Conservation (phyloP, 2,113 vertebrate genomes). For the Micronisus gabar region DNA sequence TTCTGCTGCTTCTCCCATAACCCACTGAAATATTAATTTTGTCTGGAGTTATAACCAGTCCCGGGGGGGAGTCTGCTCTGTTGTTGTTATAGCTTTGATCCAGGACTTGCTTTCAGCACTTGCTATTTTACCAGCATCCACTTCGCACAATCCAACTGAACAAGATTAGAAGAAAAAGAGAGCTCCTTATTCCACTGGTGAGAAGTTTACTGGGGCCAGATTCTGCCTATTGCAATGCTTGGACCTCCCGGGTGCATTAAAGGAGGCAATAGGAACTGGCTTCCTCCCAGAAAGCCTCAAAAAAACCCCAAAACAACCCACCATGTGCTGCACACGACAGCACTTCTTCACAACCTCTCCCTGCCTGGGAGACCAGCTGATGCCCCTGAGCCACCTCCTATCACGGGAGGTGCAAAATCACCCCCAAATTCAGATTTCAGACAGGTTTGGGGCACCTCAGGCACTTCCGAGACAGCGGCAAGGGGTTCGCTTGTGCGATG, state of each 20-base stretch:
- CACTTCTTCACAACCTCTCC: not conserved
- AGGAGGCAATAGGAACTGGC: not conserved
- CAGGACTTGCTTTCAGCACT: not conserved
- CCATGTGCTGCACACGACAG: not conserved
- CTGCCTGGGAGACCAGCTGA: not conserved
- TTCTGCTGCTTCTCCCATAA: not conserved
- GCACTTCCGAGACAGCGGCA: not conserved
- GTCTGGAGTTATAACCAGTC: not conserved
- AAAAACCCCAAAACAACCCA: not conserved
- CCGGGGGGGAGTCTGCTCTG: rapidly evolving
- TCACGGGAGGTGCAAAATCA: rapidly evolving
- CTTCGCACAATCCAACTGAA: not conserved
- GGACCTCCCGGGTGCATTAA: not conserved
- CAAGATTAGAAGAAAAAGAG: not conserved
- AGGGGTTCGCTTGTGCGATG: rapidly evolving
- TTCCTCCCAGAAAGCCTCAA: not conserved
- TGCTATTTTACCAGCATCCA: not conserved
- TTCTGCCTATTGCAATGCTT: not conserved
- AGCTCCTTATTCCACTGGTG: not conserved
- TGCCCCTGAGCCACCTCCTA: not conserved
- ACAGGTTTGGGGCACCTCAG: not conserved
- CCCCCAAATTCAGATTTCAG: not conserved
- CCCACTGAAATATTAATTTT: not conserved
- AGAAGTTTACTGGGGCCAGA: not conserved
- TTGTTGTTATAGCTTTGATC: not conserved